phyloP scores from a whole-genome alignment of 92 coral and sea anemone genomes.

The Muricea muricata region DNA sequence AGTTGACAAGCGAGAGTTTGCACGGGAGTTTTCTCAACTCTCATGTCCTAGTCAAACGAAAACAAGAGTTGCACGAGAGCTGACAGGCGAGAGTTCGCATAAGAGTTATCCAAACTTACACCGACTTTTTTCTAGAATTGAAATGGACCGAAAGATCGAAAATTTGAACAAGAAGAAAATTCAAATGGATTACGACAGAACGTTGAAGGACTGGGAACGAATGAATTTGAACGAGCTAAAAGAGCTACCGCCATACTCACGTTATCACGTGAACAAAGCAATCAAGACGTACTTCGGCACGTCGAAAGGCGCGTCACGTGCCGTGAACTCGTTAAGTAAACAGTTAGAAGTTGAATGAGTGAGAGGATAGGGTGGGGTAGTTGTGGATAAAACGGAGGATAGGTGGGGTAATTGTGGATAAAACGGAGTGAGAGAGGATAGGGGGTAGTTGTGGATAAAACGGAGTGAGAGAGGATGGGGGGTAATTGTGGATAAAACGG shows the following conservation, averaged over 20 bases:
- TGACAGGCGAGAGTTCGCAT: too few relatives aligned
- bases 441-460: too few relatives aligned
- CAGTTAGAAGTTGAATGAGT: constrained; percentile 60
- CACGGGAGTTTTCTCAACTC: too few relatives aligned
- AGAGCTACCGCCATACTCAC: constrained; percentile 80
- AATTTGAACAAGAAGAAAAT: constrained; percentile 73
- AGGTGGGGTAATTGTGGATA: too few relatives aligned
- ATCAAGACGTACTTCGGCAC: constrained; percentile 93
- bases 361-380: too few relatives aligned
- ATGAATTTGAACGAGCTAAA: constrained; percentile 88
- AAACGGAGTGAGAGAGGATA: too few relatives aligned
- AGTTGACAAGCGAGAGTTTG: too few relatives aligned
- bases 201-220: constrained; percentile 91
- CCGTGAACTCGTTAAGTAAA: constrained; percentile 83
- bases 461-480: too few relatives aligned
- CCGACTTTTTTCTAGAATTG: constrained; percentile 52
- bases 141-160: constrained; percentile 64
- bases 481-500: too few relatives aligned
- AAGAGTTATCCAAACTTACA: too few relatives aligned
- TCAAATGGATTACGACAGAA: constrained; percentile 79
- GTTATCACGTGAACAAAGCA: constrained; percentile 86
- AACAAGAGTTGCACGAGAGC: too few relatives aligned
- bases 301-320: constrained; percentile 82
- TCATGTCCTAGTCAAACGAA: too few relatives aligned
- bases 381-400: background rate